These are phyloP conservation scores for Misgurnus anguillicaudatus DNA, from an alignment of 2,113 vertebrate genomes.

Conservation along the genomic window DNA sequence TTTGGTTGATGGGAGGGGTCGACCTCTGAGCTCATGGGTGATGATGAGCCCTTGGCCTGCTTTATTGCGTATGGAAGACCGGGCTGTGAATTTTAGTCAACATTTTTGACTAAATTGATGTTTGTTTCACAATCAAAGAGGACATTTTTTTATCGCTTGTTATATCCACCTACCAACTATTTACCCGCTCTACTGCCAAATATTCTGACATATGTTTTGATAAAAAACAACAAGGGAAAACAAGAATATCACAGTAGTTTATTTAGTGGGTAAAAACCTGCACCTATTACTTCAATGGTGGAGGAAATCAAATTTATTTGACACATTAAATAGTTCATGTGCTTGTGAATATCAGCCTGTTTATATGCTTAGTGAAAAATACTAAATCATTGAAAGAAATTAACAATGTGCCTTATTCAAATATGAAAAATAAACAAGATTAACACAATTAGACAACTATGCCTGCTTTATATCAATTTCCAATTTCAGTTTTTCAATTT, in stretches of 20 bases:
- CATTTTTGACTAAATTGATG: neutral
- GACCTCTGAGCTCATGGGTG: slow-evolving; percentile 3
- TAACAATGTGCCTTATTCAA: slow-evolving; percentile 10
- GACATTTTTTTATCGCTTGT: neutral
- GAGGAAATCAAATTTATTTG: slow-evolving; percentile 35
- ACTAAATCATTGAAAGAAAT: slow-evolving; percentile 11
- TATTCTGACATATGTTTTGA: neutral
- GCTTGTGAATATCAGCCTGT: slow-evolving; percentile 3
- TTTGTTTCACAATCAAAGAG: neutral
- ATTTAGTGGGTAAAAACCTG: neutral
- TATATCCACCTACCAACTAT: neutral
- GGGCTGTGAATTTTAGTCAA: neutral
- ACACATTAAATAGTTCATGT: slow-evolving; percentile 41
- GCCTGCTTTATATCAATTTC: too few relatives aligned
- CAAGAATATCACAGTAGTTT: neutral
- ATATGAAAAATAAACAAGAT: neutral
- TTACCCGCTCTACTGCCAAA: neutral
- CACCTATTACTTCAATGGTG: slow-evolving; percentile 25
- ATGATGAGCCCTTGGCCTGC: neutral
- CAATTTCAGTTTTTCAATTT: too few relatives aligned
- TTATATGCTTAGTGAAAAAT: slow-evolving; percentile 7
- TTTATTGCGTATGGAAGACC: neutral
- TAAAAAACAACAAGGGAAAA: slow-evolving; percentile 4
- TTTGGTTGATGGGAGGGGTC: neutral
- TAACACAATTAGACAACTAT: neutral